Evolutionary conservation across 2,113 vertebrate species (phyloP).

Genomic region (Hemichromis elongatus): DNA sequence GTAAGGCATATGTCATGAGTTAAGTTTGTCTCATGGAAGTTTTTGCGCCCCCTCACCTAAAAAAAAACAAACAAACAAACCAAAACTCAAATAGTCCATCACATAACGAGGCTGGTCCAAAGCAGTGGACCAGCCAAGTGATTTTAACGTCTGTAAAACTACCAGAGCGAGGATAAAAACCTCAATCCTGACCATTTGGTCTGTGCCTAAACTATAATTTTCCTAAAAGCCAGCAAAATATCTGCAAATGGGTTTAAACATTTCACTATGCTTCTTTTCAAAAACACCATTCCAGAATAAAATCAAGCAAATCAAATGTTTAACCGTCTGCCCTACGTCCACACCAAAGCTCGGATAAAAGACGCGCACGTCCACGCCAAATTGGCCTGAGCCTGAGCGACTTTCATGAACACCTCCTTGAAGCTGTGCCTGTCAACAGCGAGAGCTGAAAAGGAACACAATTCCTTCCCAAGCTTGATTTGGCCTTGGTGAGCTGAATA

Average conservation of each 20-base stretch:
- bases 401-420: conserved; percentile 27
- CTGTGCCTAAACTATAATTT: background rate
- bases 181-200: background rate
- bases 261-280: background rate
- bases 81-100: background rate
- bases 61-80: too few relatives aligned
- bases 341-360: background rate
- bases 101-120: background rate
- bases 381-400: background rate
- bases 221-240: background rate
- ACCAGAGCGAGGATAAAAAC: background rate
- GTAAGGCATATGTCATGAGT: background rate
- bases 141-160: background rate
- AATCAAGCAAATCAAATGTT: background rate
- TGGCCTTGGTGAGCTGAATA: background rate
- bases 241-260: background rate
- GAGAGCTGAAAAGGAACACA: background rate
- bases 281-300: background rate
- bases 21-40: background rate
- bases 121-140: background rate
- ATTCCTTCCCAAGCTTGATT: conserved; percentile 5
- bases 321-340: background rate
- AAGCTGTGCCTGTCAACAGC: background rate
- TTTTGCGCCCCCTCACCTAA: background rate
- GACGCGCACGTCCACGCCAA: background rate